These are phyloP conservation scores for Calameuta pallipes DNA, from an alignment of 2,888 invertebrate genomes.

Conservation along the genomic window DNA sequence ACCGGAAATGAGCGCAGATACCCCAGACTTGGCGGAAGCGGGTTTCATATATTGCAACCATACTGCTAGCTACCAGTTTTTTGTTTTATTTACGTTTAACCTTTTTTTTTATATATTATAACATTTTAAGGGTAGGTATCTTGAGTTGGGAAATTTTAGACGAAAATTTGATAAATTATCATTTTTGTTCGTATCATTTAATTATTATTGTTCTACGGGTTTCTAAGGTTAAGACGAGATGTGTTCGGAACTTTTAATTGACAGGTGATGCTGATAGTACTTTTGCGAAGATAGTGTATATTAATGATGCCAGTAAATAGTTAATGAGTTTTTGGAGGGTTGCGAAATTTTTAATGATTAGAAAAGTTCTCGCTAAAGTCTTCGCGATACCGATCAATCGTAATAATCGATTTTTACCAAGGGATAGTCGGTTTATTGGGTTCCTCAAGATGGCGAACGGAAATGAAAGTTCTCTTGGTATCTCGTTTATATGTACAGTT, in stretches of 20 bases:
- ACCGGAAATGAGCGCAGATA: constrained; percentile 32
- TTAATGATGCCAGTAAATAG: neutral
- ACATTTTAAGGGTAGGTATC: neutral
- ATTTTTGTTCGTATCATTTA: neutral
- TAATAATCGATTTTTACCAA: neutral
- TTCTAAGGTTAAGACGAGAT: neutral
- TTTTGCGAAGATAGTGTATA: neutral
- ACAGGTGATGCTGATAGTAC: neutral
- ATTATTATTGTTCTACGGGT: neutral
- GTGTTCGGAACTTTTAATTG: neutral
- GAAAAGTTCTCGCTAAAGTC: neutral
- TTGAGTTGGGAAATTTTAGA: neutral
- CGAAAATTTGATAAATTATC: neutral
- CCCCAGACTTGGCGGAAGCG: constrained; percentile 21
- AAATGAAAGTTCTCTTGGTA: neutral
- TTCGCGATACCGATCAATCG: neutral
- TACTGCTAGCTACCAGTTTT: neutral
- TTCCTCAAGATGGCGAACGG: neutral
- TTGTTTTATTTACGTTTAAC: neutral
- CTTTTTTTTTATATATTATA: neutral
- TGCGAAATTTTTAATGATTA: neutral
- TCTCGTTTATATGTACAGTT: neutral
- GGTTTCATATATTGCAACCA: constrained; percentile 5
- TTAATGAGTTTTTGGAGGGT: neutral
- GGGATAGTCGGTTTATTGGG: neutral